These are phyloP conservation scores for Heliconius melpomene DNA, from an alignment of 1,140 invertebrate genomes.

Conservation along the genomic window DNA sequence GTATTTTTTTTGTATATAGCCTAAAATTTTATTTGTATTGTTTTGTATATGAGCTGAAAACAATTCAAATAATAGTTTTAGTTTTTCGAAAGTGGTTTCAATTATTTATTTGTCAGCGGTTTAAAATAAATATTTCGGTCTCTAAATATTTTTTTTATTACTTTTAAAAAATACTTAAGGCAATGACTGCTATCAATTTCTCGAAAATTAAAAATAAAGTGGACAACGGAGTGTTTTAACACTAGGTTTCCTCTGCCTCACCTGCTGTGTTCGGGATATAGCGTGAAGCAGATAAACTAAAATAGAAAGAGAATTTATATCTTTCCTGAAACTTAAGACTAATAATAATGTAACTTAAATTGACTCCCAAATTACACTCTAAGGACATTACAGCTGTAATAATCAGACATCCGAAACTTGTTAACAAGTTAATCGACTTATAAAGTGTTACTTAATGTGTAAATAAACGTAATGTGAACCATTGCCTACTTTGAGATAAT, in stretches of 20 bases:
- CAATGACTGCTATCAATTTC: too few relatives aligned
- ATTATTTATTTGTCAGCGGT: too few relatives aligned
- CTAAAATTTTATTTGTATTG: not conserved
- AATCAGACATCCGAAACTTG: slow-evolving; percentile 7
- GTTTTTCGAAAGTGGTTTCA: too few relatives aligned
- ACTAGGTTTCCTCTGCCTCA: too few relatives aligned
- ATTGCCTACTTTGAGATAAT: not conserved
- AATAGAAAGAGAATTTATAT: too few relatives aligned
- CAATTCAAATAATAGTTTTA: not conserved
- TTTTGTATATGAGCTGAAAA: not conserved
- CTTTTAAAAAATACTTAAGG: too few relatives aligned
- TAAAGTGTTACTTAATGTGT: not conserved
- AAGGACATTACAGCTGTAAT: not conserved
- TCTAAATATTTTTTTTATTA: too few relatives aligned
- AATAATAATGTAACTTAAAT: not conserved
- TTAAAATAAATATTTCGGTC: too few relatives aligned
- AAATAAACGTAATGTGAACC: not conserved
- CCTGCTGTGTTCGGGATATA: too few relatives aligned
- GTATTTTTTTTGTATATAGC: not conserved
- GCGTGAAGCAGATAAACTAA: too few relatives aligned
- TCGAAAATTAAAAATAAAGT: too few relatives aligned
- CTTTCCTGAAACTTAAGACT: not conserved
- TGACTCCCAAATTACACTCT: not conserved
- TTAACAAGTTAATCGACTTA: slow-evolving; percentile 10
- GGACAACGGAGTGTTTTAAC: too few relatives aligned